These are phyloP conservation scores for Pyrrhosoma nymphula DNA, from an alignment of 2,888 invertebrate genomes.

Conservation along the genomic window DNA sequence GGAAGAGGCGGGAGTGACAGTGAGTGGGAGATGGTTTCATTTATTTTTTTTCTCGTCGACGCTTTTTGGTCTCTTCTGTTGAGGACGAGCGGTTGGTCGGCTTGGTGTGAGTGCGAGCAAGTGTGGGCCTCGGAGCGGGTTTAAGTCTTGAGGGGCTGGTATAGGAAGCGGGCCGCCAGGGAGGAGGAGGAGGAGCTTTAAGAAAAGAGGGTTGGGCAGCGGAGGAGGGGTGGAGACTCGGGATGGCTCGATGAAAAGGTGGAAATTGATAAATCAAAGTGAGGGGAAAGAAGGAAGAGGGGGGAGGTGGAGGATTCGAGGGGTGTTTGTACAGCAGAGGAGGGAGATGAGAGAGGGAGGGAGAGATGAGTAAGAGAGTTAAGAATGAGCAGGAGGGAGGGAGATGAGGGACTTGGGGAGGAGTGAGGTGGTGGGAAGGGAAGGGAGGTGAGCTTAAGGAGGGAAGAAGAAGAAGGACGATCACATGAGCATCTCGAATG, in stretches of 20 bases:
- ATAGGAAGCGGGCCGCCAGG: too few relatives aligned
- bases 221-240: not conserved
- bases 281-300: not conserved
- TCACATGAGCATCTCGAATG: conserved; percentile 10
- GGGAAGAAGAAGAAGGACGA: not conserved
- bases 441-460: not conserved
- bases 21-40: conserved; percentile 8
- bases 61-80: not conserved
- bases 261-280: conserved; percentile 52
- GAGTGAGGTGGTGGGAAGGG: not conserved
- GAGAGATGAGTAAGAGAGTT: not conserved
- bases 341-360: not conserved
- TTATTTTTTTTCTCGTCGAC: not conserved
- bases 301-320: not conserved
- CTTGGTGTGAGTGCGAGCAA: not conserved
- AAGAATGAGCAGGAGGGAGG: not conserved
- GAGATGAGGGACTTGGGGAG: not conserved
- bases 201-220: not conserved
- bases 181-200: not conserved
- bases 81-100: not conserved
- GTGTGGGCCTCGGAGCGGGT: not conserved
- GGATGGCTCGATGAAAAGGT: conserved; percentile 45
- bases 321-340: not conserved
- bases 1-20: not conserved
- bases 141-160: too few relatives aligned